phyloP scores from a whole-genome alignment of 2,113 vertebrate species.

The mouse (Mus musculus) region DNA sequence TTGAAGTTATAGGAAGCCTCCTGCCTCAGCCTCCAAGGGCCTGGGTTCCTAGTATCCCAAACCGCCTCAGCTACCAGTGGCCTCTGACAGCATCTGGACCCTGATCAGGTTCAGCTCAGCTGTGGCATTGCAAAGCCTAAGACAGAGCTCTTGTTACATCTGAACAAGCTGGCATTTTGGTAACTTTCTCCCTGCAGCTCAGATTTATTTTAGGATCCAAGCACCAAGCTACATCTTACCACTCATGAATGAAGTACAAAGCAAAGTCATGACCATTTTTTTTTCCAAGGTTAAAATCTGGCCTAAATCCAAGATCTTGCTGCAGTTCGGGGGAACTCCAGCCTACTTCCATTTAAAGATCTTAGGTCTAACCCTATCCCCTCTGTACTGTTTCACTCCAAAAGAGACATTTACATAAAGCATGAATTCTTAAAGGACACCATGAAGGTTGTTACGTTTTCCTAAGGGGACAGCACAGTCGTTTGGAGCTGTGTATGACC shows the following conservation, averaged over 20 bases:
- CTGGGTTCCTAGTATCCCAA: not conserved
- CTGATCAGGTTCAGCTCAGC: not conserved
- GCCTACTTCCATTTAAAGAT: not conserved
- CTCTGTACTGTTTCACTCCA: not conserved
- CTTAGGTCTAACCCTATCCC: not conserved
- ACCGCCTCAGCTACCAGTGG: not conserved
- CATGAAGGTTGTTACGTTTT: not conserved
- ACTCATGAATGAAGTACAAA: conserved; percentile 23
- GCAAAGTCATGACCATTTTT: conserved; percentile 31
- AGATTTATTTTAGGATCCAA: conserved; percentile 14
- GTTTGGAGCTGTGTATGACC: not conserved
- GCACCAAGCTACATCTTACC: not conserved
- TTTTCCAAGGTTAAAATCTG: conserved; percentile 27
- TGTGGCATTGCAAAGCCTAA: not conserved
- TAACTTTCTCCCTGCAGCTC: not conserved
- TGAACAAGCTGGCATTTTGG: not conserved
- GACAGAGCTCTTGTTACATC: not conserved
- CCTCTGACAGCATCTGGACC: not conserved
- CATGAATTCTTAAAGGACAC: not conserved
- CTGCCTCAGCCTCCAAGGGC: not conserved
- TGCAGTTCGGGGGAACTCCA: not conserved
- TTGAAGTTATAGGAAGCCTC: not conserved
- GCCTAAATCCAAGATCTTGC: not conserved
- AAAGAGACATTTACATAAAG: conserved; percentile 7
- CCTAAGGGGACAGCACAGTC: not conserved